These are phyloP conservation scores for Trochalopteron elliotii DNA, from an alignment of 2,113 vertebrate species.

Conservation along the genomic window DNA sequence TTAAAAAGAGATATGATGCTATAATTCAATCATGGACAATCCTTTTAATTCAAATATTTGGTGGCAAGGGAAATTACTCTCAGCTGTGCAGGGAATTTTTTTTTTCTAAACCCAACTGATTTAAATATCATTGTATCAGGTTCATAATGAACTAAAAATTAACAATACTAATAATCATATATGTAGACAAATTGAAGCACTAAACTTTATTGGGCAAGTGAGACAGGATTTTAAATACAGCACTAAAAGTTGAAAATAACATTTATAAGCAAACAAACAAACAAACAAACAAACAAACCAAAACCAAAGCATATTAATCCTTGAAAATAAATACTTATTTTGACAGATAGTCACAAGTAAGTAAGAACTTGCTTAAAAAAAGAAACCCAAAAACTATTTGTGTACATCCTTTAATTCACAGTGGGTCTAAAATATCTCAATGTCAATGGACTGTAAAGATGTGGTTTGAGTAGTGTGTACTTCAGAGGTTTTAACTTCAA, in stretches of 20 bases:
- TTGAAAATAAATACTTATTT: not conserved
- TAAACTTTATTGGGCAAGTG: not conserved
- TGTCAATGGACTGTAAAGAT: not conserved
- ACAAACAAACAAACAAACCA: accelerated
- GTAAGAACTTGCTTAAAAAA: not conserved
- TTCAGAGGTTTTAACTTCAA: not conserved
- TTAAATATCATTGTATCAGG: not conserved
- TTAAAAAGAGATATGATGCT: not conserved
- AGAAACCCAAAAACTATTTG: not conserved
- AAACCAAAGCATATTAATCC: not conserved
- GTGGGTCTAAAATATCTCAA: not conserved
- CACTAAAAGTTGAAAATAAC: not conserved
- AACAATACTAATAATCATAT: not conserved
- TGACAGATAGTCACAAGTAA: not conserved
- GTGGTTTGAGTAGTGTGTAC: not conserved
- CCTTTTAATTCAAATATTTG: not conserved
- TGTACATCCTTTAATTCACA: not conserved
- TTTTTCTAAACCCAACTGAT: not conserved
- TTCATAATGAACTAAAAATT: not conserved
- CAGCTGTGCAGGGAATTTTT: not conserved
- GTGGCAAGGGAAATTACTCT: not conserved
- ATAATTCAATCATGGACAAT: not conserved
- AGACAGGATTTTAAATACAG: not conserved
- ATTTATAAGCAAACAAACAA: not conserved
- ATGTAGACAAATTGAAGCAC: not conserved